These are phyloP conservation scores for Dinomys branickii DNA, from an alignment of 2,113 vertebrate genomes.

Conservation along the genomic window DNA sequence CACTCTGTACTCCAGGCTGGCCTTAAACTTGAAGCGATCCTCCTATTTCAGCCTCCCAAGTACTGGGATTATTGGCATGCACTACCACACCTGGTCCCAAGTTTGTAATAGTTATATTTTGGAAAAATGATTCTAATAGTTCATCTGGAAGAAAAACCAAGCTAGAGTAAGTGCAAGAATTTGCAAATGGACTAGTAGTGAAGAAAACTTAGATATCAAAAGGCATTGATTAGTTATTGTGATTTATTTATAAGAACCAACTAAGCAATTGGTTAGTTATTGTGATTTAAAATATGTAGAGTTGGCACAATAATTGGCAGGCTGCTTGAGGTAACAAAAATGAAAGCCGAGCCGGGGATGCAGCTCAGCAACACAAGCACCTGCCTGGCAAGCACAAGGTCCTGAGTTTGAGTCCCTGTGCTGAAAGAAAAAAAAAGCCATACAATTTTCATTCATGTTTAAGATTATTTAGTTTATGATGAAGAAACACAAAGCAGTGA, in stretches of 20 bases:
- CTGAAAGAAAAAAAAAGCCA: no score
- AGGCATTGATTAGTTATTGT: background rate
- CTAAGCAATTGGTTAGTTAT: background rate
- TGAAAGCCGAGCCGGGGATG: background rate
- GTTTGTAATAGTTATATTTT: background rate
- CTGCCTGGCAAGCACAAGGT: no score
- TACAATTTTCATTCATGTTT: background rate
- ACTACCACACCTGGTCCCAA: background rate
- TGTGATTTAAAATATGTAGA: background rate
- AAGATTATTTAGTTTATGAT: background rate
- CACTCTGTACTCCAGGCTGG: background rate
- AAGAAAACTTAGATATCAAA: background rate
- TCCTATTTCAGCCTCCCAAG: background rate
- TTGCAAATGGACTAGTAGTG: background rate
- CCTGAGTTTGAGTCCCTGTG: no score
- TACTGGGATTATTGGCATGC: background rate
- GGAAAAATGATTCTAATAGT: background rate
- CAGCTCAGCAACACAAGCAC: no score
- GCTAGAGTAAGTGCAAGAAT: background rate
- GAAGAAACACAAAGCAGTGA: background rate
- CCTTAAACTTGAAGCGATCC: background rate
- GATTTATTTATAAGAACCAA: background rate
- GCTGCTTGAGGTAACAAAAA: conserved; percentile 4
- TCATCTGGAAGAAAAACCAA: conserved; percentile 31
- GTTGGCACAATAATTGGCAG: background rate